phyloP scores from a whole-genome alignment of 2,888 invertebrate genomes.

The Cybosia mesomella region DNA sequence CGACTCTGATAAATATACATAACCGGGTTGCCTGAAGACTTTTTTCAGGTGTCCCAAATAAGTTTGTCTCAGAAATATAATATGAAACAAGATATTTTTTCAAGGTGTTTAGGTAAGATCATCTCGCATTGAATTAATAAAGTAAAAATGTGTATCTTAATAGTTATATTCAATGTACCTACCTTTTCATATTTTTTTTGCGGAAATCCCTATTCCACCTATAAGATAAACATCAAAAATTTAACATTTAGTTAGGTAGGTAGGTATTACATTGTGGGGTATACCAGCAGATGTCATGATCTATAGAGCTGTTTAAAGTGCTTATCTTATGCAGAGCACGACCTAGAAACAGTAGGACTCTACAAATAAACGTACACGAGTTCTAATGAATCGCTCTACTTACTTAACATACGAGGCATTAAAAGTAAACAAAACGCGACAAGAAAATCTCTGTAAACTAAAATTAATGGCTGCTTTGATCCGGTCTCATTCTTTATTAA shows the following conservation, averaged over 20 bases:
- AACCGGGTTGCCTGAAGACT: constrained; percentile 14
- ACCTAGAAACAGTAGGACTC: constrained; percentile 5
- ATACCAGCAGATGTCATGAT: no score
- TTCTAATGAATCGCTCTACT: constrained; percentile 18
- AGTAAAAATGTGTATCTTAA: no score
- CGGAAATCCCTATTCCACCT: no score
- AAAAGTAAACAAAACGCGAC: constrained; percentile 55
- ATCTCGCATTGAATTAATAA: no score
- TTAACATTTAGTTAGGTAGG: background rate
- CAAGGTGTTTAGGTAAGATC: background rate
- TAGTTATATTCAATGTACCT: no score
- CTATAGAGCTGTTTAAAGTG: background rate
- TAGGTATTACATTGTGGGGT: no score
- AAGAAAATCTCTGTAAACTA: constrained; percentile 74
- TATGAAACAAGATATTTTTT: background rate
- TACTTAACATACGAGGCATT: constrained; percentile 20
- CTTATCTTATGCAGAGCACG: background rate
- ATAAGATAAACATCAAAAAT: no score
- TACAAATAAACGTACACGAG: constrained; percentile 17
- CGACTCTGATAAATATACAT: constrained; percentile 20
- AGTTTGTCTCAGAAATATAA: background rate
- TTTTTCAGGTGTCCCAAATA: constrained; percentile 4
- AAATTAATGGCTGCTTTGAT: constrained; percentile 81
- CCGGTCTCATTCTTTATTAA: constrained; percentile 81
- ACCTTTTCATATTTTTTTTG: no score